Percentiles rank a stretch among this genome's conserved stretches.
phyloP scores from a whole-genome alignment of 1,140 invertebrate genomes.

The Stegodyphus dumicola region DNA sequence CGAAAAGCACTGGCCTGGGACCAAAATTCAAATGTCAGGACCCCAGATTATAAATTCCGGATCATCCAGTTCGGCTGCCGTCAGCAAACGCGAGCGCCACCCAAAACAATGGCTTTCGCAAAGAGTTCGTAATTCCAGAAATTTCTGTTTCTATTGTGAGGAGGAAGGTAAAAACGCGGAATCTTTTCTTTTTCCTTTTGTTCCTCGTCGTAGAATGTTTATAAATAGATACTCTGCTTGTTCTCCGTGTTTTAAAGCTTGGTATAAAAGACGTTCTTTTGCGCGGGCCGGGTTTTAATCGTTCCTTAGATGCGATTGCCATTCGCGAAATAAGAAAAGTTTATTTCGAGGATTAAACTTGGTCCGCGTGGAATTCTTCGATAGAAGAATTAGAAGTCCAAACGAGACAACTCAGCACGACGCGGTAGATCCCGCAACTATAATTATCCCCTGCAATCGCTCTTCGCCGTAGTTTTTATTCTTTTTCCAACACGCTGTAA shows the following conservation, averaged over 20 bases:
- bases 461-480: no score
- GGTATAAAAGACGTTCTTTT: not conserved
- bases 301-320: not conserved
- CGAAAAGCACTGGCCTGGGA: conserved; percentile 38
- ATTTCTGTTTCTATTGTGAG: conserved; percentile 44
- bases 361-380: not conserved
- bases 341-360: not conserved
- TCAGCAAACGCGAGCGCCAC: not conserved
- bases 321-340: not conserved
- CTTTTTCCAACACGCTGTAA: no score
- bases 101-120: conserved; percentile 33
- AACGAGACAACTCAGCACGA: no score
- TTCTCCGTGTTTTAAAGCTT: not conserved
- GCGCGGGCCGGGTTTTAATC: not conserved
- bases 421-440: no score
- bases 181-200: conserved; percentile 5
- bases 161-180: conserved; percentile 9
- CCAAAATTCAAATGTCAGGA: conserved; percentile 55
- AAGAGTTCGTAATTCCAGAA: conserved; percentile 38
- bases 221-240: not conserved
- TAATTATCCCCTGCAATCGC: no score
- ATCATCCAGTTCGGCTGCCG: not conserved
- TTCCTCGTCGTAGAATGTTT: not conserved
- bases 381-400: not conserved
- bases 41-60: conserved; percentile 51